Percentiles rank a stretch among this genome's conserved stretches.
phyloP scores from a whole-genome alignment of 2,113 vertebrate genomes.

The Enhydra lutris region DNA sequence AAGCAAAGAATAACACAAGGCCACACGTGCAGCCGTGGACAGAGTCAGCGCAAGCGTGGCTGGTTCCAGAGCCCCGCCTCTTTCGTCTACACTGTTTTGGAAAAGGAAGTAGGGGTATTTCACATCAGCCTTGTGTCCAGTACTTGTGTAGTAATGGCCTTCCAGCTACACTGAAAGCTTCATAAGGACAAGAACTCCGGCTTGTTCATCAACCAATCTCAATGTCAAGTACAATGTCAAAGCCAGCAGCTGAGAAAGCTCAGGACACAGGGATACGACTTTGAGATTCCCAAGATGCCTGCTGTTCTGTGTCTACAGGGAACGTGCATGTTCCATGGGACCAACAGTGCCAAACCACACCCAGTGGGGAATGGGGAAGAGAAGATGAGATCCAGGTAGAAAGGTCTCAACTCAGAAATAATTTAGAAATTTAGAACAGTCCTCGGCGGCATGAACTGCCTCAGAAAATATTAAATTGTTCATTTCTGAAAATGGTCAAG shows the following conservation, averaged over 20 bases:
- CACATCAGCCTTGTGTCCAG: not conserved
- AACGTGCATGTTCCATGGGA: not conserved
- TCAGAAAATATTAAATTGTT: not conserved
- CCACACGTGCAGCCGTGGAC: not conserved
- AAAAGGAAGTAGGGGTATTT: rapidly evolving
- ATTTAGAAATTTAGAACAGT: not conserved
- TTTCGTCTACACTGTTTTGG: rapidly evolving
- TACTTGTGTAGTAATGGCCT: not conserved
- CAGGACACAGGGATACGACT: not conserved
- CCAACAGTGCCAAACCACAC: not conserved
- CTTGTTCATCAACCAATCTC: not conserved
- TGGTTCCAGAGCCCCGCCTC: not conserved
- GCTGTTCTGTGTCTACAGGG: not conserved
- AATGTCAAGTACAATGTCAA: not conserved
- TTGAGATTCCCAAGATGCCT: not conserved
- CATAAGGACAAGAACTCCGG: not conserved
- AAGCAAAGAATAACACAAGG: not conserved
- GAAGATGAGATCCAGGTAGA: not conserved
- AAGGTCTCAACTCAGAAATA: not conserved
- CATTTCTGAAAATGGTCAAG: not conserved
- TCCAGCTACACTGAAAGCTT: not conserved
- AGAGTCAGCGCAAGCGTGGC: not conserved
- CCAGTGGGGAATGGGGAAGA: rapidly evolving
- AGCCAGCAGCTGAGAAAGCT: not conserved
- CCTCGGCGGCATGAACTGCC: not conserved